Evolutionary conservation across 2,113 vertebrate species (phyloP).

Genomic region (Phrynosoma platyrhinos): DNA sequence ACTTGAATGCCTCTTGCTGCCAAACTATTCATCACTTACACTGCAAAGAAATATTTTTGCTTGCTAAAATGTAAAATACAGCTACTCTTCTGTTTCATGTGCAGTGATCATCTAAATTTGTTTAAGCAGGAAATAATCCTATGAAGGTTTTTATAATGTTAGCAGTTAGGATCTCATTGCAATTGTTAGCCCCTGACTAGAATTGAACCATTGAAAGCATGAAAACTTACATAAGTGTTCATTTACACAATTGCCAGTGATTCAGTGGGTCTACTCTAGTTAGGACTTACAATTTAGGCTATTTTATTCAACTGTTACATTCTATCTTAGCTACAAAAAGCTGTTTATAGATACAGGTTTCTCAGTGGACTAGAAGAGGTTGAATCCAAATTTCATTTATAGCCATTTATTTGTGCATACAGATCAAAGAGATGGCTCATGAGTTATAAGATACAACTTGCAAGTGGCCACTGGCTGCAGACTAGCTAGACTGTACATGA

Average conservation of each 20-base stretch:
- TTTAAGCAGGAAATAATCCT: constrained; percentile 8
- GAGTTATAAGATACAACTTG: not conserved
- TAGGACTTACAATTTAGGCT: too few species aligned
- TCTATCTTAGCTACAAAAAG: not conserved
- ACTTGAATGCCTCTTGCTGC: constrained; percentile 46
- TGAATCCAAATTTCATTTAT: not conserved
- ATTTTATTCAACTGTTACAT: not conserved
- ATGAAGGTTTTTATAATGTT: not conserved
- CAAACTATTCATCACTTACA: constrained; percentile 22
- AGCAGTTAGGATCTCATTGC: too few species aligned
- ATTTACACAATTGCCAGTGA: too few species aligned
- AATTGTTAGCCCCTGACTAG: too few species aligned
- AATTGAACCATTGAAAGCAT: too few species aligned
- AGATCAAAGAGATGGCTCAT: not conserved
- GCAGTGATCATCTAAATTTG: not conserved
- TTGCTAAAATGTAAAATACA: constrained; percentile 36
- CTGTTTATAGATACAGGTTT: not conserved
- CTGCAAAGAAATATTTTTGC: constrained; percentile 41
- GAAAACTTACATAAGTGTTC: too few species aligned
- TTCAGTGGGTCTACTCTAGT: too few species aligned
- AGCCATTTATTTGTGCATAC: not conserved
- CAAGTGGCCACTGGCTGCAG: not conserved
- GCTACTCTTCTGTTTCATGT: constrained; percentile 25
- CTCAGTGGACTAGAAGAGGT: not conserved
- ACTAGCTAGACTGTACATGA: not conserved